phyloP scores from a whole-genome alignment of 1,140 invertebrate genomes.

The Trichonephila clavata region DNA sequence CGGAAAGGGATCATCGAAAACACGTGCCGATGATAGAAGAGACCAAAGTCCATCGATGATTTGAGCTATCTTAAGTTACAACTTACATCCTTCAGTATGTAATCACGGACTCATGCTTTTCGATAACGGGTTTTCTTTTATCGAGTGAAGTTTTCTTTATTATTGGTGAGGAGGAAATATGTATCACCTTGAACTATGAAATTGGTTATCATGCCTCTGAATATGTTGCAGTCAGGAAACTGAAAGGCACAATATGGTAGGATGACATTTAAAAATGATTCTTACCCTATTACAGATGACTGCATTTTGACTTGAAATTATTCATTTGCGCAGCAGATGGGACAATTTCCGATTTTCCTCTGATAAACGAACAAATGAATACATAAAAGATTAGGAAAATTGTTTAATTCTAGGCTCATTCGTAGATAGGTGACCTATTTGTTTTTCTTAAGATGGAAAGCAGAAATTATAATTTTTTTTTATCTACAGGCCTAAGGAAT shows the following conservation, averaged over 20 bases:
- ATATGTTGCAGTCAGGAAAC: neutral
- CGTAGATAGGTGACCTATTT: too few species aligned
- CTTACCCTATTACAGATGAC: neutral
- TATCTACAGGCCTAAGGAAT: too few species aligned
- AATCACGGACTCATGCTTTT: neutral
- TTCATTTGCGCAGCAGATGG: too few species aligned
- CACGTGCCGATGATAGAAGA: slow-evolving; percentile 33
- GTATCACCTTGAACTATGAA: slow-evolving; percentile 7
- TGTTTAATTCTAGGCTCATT: too few species aligned
- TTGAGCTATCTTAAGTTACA: neutral
- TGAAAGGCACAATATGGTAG: neutral
- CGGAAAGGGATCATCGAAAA: neutral
- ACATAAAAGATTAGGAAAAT: too few species aligned
- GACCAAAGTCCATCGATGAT: slow-evolving; percentile 3
- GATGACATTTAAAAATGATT: neutral
- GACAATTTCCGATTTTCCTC: too few species aligned
- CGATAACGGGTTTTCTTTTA: neutral
- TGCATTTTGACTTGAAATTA: neutral
- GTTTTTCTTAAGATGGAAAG: too few species aligned
- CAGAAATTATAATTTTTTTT: too few species aligned
- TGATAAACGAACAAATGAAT: too few species aligned
- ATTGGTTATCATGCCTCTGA: neutral
- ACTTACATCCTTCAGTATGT: neutral
- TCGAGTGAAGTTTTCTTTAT: neutral
- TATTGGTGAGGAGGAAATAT: neutral